Percentiles rank a stretch among this genome's conserved stretches.
These are phyloP conservation scores for Dreissena polymorpha DNA, from an alignment of 1,140 invertebrate genomes.

Conservation along the genomic window DNA sequence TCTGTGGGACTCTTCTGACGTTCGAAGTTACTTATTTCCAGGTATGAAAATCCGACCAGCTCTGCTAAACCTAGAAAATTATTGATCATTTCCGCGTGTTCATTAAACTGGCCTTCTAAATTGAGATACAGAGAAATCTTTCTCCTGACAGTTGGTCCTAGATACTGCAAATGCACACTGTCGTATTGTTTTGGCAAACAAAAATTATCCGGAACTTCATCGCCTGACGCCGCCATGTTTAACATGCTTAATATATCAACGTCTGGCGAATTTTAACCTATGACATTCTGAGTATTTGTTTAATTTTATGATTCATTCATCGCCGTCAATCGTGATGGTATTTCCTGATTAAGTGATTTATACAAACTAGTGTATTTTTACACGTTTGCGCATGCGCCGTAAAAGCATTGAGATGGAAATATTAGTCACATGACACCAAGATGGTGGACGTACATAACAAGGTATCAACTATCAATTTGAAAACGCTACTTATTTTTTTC, in stretches of 20 bases:
- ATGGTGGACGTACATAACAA: constrained; percentile 30
- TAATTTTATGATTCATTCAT: not conserved
- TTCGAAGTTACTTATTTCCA: constrained; percentile 51
- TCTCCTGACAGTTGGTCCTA: constrained; percentile 33
- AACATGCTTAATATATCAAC: not conserved
- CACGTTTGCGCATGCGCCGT: not conserved
- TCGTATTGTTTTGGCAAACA: constrained; percentile 31
- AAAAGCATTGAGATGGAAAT: not conserved
- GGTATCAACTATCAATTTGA: no score
- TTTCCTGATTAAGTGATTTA: not conserved
- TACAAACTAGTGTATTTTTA: not conserved
- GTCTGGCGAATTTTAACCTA: not conserved
- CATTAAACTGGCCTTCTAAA: constrained; percentile 27
- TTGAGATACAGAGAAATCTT: constrained; percentile 38
- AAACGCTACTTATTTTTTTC: no score
- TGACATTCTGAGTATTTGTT: not conserved
- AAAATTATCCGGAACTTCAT: constrained; percentile 24
- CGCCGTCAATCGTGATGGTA: not conserved
- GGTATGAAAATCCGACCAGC: constrained; percentile 37
- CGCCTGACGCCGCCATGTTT: constrained; percentile 20
- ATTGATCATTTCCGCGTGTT: constrained; percentile 33
- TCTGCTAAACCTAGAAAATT: constrained; percentile 52
- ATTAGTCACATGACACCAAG: constrained; percentile 31
- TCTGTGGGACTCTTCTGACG: constrained; percentile 46
- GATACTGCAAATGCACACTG: constrained; percentile 24